Evolutionary conservation across 1,140 invertebrate species (phyloP), one percentile per base, ranked within the genome.

Genomic region (Calliopsis andreniformis): DNA sequence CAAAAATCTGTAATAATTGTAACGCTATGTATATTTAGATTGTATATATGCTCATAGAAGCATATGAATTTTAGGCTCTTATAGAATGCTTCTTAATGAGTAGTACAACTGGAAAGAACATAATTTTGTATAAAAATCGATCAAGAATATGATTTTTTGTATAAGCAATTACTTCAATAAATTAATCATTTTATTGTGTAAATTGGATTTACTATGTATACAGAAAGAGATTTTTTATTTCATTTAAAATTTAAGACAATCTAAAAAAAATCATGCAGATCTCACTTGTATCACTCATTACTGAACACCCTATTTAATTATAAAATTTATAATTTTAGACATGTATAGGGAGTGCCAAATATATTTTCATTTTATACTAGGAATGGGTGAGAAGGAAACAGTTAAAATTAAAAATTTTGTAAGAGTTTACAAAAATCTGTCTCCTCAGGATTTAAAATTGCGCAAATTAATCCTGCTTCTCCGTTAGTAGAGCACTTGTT

Each of bases 391-490:
- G 70, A 79, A 78, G 66, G 78, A 79, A 67, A 73, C 43, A 67
- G 47, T 49, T 62, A 49, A 66, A 75, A 49, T 67, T 49, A 55
- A 49, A 66, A 75, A 49, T 67, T 71, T 81, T 58, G 8, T 39
- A 47, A 25, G 30, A 49, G 39, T 35, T 51, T 30, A 30, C 66
- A 59, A 49, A 78, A 45, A 43, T 43, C 6, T 32, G 35, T 28
- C 47, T 35, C 20, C 8, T 4, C 20, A 3, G n/a, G n/a, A 66
- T 51, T 35, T 3, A 35, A 51, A 51, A 25, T 32, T 51, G 2
- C 25, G 10, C 23, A 16, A 30, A 35, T 83, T 83, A 90, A 59
- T 91, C 89, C 28, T 86, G 79, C 32, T 91, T 89, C 28, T 85
- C 83, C 16, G 83, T 77, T n/a, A 83, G 39, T 42, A 91, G 63